These are phyloP conservation scores for Sminthopsis crassicaudata DNA, from an alignment of 2,113 vertebrate species.

Conservation along the genomic window DNA sequence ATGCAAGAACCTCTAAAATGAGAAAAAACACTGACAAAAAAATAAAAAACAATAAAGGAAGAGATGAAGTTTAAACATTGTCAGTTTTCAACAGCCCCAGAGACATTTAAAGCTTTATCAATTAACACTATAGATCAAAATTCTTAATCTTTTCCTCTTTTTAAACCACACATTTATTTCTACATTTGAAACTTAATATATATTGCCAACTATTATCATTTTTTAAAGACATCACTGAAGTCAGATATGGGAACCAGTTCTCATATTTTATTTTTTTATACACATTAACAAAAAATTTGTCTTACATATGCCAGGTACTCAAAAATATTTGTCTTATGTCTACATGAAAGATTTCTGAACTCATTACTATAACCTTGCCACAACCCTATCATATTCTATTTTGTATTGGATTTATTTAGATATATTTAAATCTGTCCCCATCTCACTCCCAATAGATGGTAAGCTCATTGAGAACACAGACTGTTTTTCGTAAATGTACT, in stretches of 20 bases:
- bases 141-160: conserved; percentile 12
- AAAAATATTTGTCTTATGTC: neutral
- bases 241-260: neutral
- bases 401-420: neutral
- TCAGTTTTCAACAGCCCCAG: neutral
- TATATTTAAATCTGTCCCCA: neutral
- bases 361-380: neutral
- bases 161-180: neutral
- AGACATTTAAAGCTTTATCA: conserved; percentile 19
- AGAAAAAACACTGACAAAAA: conserved; percentile 39
- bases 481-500: neutral
- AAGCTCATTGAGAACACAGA: neutral
- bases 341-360: neutral
- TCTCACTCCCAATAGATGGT: neutral
- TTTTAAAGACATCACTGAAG: neutral
- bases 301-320: neutral
- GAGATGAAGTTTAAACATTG: conserved; percentile 26
- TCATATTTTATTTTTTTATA: neutral
- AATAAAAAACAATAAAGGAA: conserved; percentile 47
- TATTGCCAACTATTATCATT: neutral
- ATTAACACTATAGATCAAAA: conserved; percentile 24
- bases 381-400: neutral
- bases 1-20: conserved; percentile 30
- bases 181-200: neutral
- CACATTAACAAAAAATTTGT: neutral